Evolutionary conservation across 2,888 invertebrate species (phyloP).

Genomic region (Caenorhabditis sp.): DNA sequence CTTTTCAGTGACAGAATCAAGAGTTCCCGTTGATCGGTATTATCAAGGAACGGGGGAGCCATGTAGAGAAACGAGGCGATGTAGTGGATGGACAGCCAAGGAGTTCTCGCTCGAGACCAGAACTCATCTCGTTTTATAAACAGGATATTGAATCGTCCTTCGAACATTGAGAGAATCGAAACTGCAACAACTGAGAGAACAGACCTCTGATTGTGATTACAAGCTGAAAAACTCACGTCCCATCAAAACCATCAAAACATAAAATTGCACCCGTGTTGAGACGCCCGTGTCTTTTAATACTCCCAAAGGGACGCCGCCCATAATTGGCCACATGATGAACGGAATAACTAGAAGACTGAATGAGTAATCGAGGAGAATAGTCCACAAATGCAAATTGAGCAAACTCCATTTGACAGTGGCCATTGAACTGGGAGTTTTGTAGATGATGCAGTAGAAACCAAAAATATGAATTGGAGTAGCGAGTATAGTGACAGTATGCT

Average conservation of each 20-base stretch:
- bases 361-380: slow-evolving; percentile 24
- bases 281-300: slow-evolving; percentile 11
- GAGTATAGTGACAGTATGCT: slow-evolving; percentile 15
- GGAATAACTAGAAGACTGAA: slow-evolving; percentile 36
- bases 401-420: slow-evolving; percentile 24
- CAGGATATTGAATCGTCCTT: slow-evolving; percentile 28
- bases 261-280: slow-evolving; percentile 2
- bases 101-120: slow-evolving; percentile 20
- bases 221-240: slow-evolving; percentile 38
- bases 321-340: slow-evolving; percentile 29
- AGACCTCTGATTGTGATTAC: no score
- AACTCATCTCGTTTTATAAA: slow-evolving; percentile 19
- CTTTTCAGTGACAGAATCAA: background rate
- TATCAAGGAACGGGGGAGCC: slow-evolving; percentile 25
- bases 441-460: slow-evolving; percentile 32
- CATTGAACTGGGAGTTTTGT: slow-evolving; percentile 25
- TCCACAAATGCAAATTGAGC: slow-evolving; percentile 37
- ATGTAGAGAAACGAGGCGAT: slow-evolving; percentile 28
- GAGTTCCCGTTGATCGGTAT: slow-evolving; percentile 12
- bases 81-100: slow-evolving; percentile 31
- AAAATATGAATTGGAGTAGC: slow-evolving; percentile 21
- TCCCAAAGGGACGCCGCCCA: slow-evolving; percentile 30
- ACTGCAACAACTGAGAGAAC: slow-evolving; percentile 36
- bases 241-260: slow-evolving; percentile 5
- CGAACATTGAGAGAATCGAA: slow-evolving; percentile 40